Evolutionary conservation across 2,113 vertebrate genomes (phyloP), one percentile per base, ranked within the genome.

Genomic region (Anolis carolinensis): DNA sequence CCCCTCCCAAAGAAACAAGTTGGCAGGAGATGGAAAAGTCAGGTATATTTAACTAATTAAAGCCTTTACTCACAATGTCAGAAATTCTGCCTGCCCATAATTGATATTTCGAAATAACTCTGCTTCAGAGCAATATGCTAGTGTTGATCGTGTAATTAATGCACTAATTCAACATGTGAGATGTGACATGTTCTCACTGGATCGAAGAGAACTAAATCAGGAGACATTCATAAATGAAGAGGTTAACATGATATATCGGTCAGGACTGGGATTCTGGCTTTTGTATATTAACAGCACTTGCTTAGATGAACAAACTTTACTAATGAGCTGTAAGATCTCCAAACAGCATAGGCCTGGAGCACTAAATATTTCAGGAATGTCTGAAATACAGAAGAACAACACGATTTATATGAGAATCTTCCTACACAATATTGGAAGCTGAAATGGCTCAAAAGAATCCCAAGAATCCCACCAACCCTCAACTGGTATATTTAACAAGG

Each of bases 21-120:
- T 50, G 32, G 89, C n/a, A 90, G 86, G 95, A 96, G 95, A 95
- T 95, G 95, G 93, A 85, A 84, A 90, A 94, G 94, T 95, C 93
- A 95, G 89, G 90, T 92, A 80, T 82, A 62, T 92, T 94, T 93
- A 90, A 80, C 87, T 93, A 90, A 94, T 91, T 89, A 89, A 93
- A 94, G 81, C 65, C 84, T 94, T 93, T 83, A 87, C 71, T 87
- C 87, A 89, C 82, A 94, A 81, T 94, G 92, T 95, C 93, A 92
- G 59, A 89, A 92, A 91, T 87, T 84, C 91, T 94, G 92, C 92
- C 92, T 94, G 94, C 88, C 91, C 83, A 80, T 95, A 93, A 94
- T 73, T 92, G 95, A 95, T 93, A 92, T 93, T 94, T 8, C 39
- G 89, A 92, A 95, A 93, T 89, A 94, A 94, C 86, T 90, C 77